A percentile compares a stretch with the other conserved stretches of the same genome.
Evolutionary conservation across 1,140 invertebrate genomes (phyloP).

Genomic region (Muscidifurax raptorellus): DNA sequence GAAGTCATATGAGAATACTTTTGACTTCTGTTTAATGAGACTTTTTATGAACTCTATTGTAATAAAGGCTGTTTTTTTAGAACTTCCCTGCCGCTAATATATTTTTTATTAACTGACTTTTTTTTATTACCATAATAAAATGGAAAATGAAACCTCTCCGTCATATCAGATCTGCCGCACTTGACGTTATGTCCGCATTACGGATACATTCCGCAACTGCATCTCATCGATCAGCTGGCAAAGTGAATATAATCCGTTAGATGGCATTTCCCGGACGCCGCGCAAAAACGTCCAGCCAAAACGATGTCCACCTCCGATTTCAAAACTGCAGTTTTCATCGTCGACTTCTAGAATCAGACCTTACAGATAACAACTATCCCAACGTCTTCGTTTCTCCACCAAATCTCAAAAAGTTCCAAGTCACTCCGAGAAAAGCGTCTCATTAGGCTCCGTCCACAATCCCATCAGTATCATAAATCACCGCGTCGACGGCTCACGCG

Average conservation of each 20-base stretch:
- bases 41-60: neutral
- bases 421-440: neutral
- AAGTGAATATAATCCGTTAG: neutral
- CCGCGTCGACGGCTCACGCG: neutral
- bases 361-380: too few species aligned
- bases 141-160: neutral
- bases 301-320: too few species aligned
- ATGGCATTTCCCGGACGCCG: neutral
- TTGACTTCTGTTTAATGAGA: too few species aligned
- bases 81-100: too few species aligned
- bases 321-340: too few species aligned
- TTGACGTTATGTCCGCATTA: neutral
- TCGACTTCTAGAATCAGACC: too few species aligned
- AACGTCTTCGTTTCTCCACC: too few species aligned
- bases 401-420: neutral
- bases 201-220: neutral
- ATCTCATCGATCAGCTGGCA: neutral
- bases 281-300: neutral
- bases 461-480: neutral
- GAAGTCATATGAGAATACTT: neutral
- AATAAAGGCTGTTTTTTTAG: neutral
- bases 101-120: neutral
- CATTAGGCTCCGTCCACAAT: neutral
- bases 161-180: slow-evolving; percentile 7
- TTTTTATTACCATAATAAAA: slow-evolving; percentile 17